These are phyloP conservation scores for Chrysodeixis includens DNA, from an alignment of 2,888 invertebrate genomes.

Conservation along the genomic window DNA sequence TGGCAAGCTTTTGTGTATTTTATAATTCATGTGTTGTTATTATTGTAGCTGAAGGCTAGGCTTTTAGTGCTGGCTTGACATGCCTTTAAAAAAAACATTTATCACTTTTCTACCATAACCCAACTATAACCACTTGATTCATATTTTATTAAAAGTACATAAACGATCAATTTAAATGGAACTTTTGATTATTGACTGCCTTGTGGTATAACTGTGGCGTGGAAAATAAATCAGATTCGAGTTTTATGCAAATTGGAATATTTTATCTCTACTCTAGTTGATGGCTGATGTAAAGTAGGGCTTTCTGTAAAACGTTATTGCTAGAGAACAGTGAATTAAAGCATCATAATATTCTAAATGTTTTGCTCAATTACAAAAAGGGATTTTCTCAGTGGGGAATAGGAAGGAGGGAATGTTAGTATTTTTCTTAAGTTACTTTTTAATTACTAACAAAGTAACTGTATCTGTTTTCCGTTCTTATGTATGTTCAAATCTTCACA, in stretches of 20 bases:
- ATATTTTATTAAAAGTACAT: too few species aligned
- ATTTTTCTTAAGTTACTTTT: too few species aligned
- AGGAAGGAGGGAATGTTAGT: too few species aligned
- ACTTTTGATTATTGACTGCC: constrained; percentile 6
- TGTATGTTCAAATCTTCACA: too few species aligned
- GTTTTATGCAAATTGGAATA: constrained; percentile 48
- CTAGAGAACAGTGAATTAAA: background rate
- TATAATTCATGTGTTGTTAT: too few species aligned
- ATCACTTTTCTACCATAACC: too few species aligned
- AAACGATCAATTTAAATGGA: background rate
- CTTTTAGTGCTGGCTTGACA: too few species aligned
- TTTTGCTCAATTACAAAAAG: constrained; percentile 10
- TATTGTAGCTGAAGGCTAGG: too few species aligned
- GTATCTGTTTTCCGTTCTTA: too few species aligned
- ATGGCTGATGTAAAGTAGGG: constrained; percentile 35
- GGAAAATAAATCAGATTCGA: constrained; percentile 43
- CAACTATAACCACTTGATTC: too few species aligned
- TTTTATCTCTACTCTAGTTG: constrained; percentile 36
- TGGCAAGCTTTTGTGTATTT: background rate
- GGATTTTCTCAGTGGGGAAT: background rate
- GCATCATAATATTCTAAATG: background rate
- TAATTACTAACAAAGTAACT: too few species aligned
- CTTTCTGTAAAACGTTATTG: constrained; percentile 13
- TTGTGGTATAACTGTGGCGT: constrained; percentile 8
- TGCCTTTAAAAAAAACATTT: too few species aligned